A percentile compares a stretch with the other conserved stretches of the same genome.
Evolutionary conservation across 1,140 invertebrate genomes (phyloP).

Genomic region (Trichonephila clavipes): DNA sequence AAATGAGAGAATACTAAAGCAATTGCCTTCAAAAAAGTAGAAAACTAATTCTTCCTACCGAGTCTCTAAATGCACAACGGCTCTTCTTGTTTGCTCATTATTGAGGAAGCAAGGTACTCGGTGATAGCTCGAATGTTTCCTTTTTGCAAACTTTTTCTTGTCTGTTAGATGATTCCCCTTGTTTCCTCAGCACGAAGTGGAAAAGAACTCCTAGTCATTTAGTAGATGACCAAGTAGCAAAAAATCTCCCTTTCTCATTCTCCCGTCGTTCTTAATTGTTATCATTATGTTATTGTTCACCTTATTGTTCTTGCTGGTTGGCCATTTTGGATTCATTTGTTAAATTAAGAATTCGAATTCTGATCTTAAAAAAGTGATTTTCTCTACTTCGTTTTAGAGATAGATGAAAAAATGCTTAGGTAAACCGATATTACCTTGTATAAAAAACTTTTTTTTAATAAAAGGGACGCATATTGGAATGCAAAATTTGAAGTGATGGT

Average conservation of each 20-base stretch:
- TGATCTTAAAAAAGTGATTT: not conserved
- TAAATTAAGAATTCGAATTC: not conserved
- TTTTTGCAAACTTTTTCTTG: not conserved
- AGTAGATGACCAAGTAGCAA: not conserved
- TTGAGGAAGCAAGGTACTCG: not conserved
- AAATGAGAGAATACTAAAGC: not conserved
- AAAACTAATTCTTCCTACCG: not conserved
- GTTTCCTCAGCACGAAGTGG: not conserved
- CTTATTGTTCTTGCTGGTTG: not conserved
- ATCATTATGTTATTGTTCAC: conserved; percentile 3
- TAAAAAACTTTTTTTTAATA: too few species aligned
- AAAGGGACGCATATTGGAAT: too few species aligned
- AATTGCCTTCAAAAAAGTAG: not conserved
- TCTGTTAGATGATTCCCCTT: not conserved
- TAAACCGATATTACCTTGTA: not conserved
- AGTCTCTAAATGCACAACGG: not conserved
- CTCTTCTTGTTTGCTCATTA: not conserved
- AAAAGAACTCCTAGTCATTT: not conserved
- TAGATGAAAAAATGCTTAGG: not conserved
- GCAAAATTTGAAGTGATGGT: too few species aligned
- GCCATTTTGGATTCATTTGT: conserved; percentile 14
- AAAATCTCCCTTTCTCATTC: not conserved
- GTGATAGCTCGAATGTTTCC: not conserved
- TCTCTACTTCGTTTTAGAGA: not conserved
- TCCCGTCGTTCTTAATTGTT: not conserved